phyloP scores from a whole-genome alignment of 1,140 invertebrate species.

The Drosophila carrolli region DNA sequence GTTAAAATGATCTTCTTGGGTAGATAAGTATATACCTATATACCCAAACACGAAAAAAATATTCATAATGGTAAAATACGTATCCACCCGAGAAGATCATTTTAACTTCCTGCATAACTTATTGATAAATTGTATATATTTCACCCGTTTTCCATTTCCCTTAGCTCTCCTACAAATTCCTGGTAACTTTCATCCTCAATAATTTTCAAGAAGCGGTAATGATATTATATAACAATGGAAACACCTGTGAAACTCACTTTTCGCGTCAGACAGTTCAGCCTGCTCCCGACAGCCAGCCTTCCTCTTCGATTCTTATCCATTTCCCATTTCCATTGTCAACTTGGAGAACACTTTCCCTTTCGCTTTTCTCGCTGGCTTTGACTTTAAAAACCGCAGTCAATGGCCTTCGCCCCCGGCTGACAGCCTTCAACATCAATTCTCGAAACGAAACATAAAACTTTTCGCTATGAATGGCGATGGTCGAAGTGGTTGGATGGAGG shows the following conservation, averaged over 20 bases:
- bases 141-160: conserved; percentile 2
- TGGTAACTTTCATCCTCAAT: conserved; percentile 7
- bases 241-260: conserved; percentile 34
- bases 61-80: no score
- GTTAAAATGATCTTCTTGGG: no score
- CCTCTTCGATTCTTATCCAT: conserved; percentile 7
- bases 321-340: conserved; percentile 30
- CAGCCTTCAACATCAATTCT: conserved; percentile 42
- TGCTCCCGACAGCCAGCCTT: neutral
- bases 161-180: neutral
- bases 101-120: no score
- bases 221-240: conserved; percentile 40
- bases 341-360: conserved; percentile 4
- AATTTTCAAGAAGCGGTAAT: conserved; percentile 35
- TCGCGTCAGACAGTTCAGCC: neutral
- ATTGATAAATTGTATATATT: conserved; percentile 6
- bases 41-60: no score
- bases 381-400: conserved; percentile 39
- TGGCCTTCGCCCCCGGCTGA: neutral
- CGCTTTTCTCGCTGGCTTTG: conserved; percentile 13
- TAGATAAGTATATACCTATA: no score
- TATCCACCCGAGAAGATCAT: no score
- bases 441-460: conserved; percentile 49
- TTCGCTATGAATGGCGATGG: conserved; percentile 36
- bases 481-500: neutral